These are phyloP conservation scores for Phodopus roborovskii DNA, from an alignment of 2,113 vertebrate genomes.

Conservation along the genomic window DNA sequence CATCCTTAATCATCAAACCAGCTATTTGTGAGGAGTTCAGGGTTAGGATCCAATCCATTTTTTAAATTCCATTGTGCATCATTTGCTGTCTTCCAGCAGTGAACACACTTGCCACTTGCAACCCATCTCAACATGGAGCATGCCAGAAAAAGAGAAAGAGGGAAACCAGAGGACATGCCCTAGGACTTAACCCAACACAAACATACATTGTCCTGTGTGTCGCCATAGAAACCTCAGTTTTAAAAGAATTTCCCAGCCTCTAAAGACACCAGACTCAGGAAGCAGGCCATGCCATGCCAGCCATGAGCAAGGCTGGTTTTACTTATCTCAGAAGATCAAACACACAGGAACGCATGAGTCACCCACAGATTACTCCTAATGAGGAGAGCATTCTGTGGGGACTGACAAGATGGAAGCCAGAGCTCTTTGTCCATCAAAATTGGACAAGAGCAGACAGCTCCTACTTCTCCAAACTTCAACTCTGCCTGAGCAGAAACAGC, in stretches of 20 bases:
- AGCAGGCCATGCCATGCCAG: background rate
- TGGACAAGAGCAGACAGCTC: slow-evolving; percentile 7
- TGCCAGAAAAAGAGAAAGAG: background rate
- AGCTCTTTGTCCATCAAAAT: background rate
- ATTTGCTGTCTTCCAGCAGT: background rate
- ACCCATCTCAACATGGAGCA: background rate
- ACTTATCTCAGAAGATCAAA: background rate
- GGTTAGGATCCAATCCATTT: background rate
- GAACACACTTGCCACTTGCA: background rate
- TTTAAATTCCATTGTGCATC: background rate
- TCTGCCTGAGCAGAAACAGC: background rate
- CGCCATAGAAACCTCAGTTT: background rate
- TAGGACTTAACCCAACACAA: background rate
- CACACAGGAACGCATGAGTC: background rate
- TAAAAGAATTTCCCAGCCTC: background rate
- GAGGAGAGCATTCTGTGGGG: background rate
- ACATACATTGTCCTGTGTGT: fast-evolving
- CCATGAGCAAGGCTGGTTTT: background rate
- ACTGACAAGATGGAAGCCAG: background rate
- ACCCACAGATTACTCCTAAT: background rate
- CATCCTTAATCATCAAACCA: background rate
- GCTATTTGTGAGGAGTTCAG: fast-evolving
- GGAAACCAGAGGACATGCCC: background rate
- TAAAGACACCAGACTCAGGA: background rate
- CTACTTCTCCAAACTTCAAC: background rate